Base-by-base conservation (phyloP, 2,797 vertebrate genomes). In the Enteromius treurensis region DNA sequence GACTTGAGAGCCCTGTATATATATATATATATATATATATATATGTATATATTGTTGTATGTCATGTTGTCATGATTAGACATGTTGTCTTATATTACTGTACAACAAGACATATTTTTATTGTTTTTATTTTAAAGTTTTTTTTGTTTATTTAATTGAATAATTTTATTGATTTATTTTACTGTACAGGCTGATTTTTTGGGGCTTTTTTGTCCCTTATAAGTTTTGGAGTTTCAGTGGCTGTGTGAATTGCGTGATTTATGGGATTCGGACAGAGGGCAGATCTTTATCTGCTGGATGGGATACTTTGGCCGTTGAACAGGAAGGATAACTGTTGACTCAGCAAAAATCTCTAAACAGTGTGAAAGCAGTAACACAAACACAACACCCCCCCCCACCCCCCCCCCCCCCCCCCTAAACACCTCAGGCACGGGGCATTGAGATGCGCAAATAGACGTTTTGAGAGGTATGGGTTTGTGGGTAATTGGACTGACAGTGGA, bases 401-500 rank as follows among this genome's bases (percentile, higher is more conserved):
- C 4, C 45, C 26, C 42, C 21, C 90, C 92, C 92, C 91, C 89
- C 82, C 87, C 85, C 87, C 70, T 84, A 91, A 91, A 88, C 91
- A 93, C 93, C 92, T 92, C 91, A 89, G 93, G 92, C 94, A 93
- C 91, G 91, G 93, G 93, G 84, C 47, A 13, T 55, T 32, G 89
- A 91, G 90, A 91, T 90, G 95, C 94, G 94, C 95, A 94, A 94
- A 90, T 82, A 89, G 86, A 51, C 2, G 3, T 70, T 83, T 70
- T 47, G 21, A 89, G 93, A 92, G 92, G 91, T 88, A 90, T 47
- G 64, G 49, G 29, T 68, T 76, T 80, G 37, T 84, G 93, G 91
- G 92, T 96, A 95, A 97, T 96, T 95, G 95, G 92, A 93, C 94
- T 96, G 95, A 97, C 96, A 97, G 95, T 91, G 93, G 92, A 93